Evolutionary conservation across 35 echinoderm and acorn worm genomes (phyloP).

Genomic region (Apostichopus japonicus): DNA sequence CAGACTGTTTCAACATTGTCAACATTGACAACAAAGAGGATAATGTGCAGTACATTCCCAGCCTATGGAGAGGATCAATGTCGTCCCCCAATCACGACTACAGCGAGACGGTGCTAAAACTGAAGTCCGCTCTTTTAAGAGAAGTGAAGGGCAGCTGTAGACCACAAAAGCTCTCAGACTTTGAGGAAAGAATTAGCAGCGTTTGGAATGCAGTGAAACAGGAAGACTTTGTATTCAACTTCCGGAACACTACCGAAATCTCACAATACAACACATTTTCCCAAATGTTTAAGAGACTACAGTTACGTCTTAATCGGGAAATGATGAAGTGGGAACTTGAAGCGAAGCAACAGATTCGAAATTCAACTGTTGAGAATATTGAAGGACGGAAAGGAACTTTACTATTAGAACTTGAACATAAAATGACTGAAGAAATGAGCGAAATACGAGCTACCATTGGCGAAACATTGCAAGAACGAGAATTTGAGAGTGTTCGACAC

Average conservation of each 20-base stretch:
- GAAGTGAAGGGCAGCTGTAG: not conserved
- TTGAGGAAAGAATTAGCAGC: not conserved
- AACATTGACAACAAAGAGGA: not conserved
- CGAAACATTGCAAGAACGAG: too few species aligned
- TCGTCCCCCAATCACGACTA: slow-evolving; percentile 51
- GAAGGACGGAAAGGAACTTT: too few species aligned
- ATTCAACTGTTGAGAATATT: too few species aligned
- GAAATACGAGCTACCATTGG: too few species aligned
- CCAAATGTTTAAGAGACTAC: not conserved
- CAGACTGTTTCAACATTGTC: slow-evolving; percentile 36
- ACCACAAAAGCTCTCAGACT: not conserved
- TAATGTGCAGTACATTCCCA: not conserved
- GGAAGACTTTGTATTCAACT: slow-evolving; percentile 31
- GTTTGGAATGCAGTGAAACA: not conserved
- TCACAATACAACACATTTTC: slow-evolving; percentile 40
- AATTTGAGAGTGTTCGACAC: too few species aligned
- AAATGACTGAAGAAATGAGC: too few species aligned
- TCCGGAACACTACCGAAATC: slow-evolving; percentile 1
- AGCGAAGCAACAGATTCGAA: slow-evolving; percentile 20
- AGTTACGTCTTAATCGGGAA: not conserved
- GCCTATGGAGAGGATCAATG: slow-evolving; percentile 47
- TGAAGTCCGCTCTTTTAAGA: slow-evolving; percentile 6
- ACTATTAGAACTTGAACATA: too few species aligned
- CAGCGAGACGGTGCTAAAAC: slow-evolving; percentile 40
- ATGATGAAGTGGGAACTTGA: slow-evolving; percentile 45